These are phyloP conservation scores for Leptobrachium leishanense DNA, from an alignment of 2,113 vertebrate genomes.

Conservation along the genomic window DNA sequence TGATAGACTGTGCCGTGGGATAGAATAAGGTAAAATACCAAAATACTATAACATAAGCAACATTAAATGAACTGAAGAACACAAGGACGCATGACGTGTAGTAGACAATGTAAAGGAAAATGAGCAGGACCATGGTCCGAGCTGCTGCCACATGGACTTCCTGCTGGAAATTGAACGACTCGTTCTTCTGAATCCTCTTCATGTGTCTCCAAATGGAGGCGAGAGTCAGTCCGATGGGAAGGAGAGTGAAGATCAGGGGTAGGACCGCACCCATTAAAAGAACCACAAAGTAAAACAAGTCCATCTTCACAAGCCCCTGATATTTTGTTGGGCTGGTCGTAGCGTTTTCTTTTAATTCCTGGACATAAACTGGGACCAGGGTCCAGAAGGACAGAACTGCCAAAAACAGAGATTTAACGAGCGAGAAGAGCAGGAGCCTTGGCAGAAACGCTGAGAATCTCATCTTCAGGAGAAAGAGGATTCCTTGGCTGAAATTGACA, in stretches of 20 bases:
- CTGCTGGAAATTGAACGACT: neutral
- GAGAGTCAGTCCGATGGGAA: neutral
- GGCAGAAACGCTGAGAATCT: neutral
- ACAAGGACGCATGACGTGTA: neutral
- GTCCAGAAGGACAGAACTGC: neutral
- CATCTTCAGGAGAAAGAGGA: slow-evolving; percentile 4
- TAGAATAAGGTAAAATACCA: neutral
- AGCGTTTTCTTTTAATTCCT: neutral
- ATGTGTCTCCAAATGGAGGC: slow-evolving; percentile 21
- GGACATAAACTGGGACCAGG: neutral
- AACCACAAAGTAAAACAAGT: neutral
- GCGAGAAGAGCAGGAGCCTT: neutral
- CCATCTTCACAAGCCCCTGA: fast-evolving
- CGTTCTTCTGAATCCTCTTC: slow-evolving; percentile 4
- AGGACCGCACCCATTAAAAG: neutral
- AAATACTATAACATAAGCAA: neutral
- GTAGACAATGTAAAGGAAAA: neutral
- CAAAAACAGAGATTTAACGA: neutral
- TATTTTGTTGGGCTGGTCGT: neutral
- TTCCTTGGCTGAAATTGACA: neutral
- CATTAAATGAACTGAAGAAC: neutral
- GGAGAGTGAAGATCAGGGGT: slow-evolving; percentile 2
- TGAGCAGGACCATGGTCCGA: slow-evolving; percentile 11
- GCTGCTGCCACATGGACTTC: neutral
- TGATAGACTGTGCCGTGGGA: neutral